Evolutionary conservation across 1,140 invertebrate genomes (phyloP), one percentile per base, ranked within the genome.

Genomic region (Drosophila parabipectinata): DNA sequence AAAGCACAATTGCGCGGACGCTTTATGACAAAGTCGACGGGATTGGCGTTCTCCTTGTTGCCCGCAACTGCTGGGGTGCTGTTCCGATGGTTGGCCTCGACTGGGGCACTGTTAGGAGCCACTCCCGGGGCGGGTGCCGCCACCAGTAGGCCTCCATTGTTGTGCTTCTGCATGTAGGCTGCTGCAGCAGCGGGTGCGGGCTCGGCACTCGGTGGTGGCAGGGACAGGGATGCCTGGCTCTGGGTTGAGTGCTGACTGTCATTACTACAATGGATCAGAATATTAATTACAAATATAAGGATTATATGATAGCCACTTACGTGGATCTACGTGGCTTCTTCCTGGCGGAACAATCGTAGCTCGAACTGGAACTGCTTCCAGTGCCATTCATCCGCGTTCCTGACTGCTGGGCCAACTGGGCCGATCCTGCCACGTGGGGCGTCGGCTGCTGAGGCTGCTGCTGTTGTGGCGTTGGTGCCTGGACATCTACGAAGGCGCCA

Each of bases 281-380:
- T 3, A 26, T 51, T 10, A 21, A 12, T 12, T 21, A 21, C 21
- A 21, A 21, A 21, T 21, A 21, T 21, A 3, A 21, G 21, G 21
- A 21, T 0, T 3, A 21, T 3, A 21, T 21, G 21, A 21, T 21
- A 21, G 21, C 21, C 21, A 21, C 21, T 76, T 55, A 91, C 90
- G 90, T 91, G 41, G 90, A 91, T 37, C 90, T 68, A 34, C 94
- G 91, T 1, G 93, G 93, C 53, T 94, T 94, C 73, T 94, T 94
- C 4, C 93, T 79, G 0, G 93, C 92, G 12, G 88, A 55, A 18
- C 69, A 68, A 55, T 91, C 90, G 26, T 79, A 72, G 53, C 51
- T 52, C 0, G 69, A 55, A 12, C 45, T 73, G 10, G 52, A 51
- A 39, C 61, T 57, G 6, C 56, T 61, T 9, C 63, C 53, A 1